Evolutionary conservation across 2,797 vertebrate species (phyloP).

Genomic region (Coranthus polyacanthus): DNA sequence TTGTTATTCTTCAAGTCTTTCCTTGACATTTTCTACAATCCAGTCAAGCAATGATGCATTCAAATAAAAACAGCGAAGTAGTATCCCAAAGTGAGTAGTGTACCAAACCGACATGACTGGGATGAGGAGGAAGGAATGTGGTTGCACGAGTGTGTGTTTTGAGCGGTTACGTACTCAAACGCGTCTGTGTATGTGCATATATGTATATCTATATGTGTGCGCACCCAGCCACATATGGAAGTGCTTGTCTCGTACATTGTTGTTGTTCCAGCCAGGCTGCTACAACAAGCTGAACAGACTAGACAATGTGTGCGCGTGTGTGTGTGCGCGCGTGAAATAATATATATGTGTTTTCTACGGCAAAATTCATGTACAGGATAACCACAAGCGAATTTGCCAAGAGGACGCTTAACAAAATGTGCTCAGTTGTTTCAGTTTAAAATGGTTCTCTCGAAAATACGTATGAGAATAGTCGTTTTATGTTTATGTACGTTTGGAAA

Average conservation of each 20-base stretch:
- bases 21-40: constrained; percentile 33
- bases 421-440: constrained; percentile 33
- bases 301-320: constrained; percentile 25
- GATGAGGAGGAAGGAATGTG: constrained; percentile 62
- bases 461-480: constrained; percentile 31
- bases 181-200: constrained; percentile 29
- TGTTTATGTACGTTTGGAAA: constrained; percentile 31
- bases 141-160: constrained; percentile 62
- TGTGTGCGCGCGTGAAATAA: constrained; percentile 3
- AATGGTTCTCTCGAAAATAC: constrained; percentile 19
- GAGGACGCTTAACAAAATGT: constrained; percentile 56
- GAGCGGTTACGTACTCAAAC: constrained; percentile 47
- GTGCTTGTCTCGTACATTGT: constrained; percentile 76
- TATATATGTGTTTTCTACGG: constrained; percentile 25
- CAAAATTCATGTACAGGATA: constrained; percentile 41
- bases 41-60: constrained; percentile 37
- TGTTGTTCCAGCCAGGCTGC: constrained; percentile 80
- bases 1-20: background rate
- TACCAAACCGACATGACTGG: constrained; percentile 54
- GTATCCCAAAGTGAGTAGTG: constrained; percentile 13
- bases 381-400: constrained; percentile 34
- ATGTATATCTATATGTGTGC: constrained; percentile 40
- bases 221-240: constrained; percentile 83
- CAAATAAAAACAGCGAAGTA: constrained; percentile 45
- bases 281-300: constrained; percentile 62